Evolutionary conservation across 2,113 vertebrate genomes (phyloP), one percentile per base, ranked within the genome.

Genomic region (Noctilio leporinus): DNA sequence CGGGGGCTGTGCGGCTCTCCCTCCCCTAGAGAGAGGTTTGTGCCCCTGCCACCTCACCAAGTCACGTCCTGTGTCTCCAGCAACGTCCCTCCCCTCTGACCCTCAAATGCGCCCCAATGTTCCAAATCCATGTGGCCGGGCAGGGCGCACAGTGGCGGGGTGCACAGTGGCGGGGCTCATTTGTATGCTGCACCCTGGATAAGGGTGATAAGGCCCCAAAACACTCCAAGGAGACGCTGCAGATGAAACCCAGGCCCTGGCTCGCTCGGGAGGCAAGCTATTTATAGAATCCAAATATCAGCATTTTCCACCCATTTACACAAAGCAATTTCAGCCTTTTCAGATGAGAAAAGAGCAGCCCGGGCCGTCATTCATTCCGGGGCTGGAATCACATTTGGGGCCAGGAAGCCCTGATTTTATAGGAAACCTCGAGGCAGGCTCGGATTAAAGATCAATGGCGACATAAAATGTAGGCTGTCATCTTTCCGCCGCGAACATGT

Each of bases 261-360:
- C 88, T 28, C 6, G 49, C 90, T 53, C 95, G 62, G 93, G 98
- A 98, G 97, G 98, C 90, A 0, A 97, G 98, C 97, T 98, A 99
- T 98, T 98, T 99, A 98, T 98, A 98, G 98, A 98, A 98, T 97
- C 98, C 98, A 98, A 98, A 98, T 98, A 98, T 98, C 98, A 98
- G 98, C 98, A 97, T 98, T 98, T 99, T 98, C 98, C 98, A 98
- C 98, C 98, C 98, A 98, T 98, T 98, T 98, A 98, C 98, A 98
- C 98, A 98, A 98, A 98, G 98, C 98, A 98, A 98, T 98, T 98
- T 98, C 96, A 96, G 98, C 97, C 98, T 98, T 98, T 98, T 98
- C 98, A 97, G 91, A 86, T 24, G 97, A 98, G 98, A 97, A 97
- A 97, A 95, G 98, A 97, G 94, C 96, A 96, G 96, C 93, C 97